Percentiles rank a stretch among this genome's conserved stretches.
Evolutionary conservation across 2,888 invertebrate genomes (phyloP).

Genomic region (Lomographa bimaculata): DNA sequence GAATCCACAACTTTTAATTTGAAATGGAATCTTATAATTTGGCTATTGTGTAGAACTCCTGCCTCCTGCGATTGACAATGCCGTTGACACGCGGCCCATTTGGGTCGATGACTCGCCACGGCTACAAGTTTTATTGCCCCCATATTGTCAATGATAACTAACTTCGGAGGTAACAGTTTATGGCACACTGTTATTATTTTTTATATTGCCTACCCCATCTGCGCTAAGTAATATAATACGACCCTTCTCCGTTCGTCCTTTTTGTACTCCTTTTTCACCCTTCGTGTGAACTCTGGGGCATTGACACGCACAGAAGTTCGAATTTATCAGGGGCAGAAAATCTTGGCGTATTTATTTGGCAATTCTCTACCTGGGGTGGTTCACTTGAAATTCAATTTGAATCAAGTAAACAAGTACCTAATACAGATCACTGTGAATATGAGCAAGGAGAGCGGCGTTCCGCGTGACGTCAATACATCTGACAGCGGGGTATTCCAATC

Average conservation of each 20-base stretch:
- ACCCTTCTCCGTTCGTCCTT: slow-evolving; percentile 49
- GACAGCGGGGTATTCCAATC: slow-evolving; percentile 12
- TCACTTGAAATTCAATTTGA: slow-evolving; percentile 27
- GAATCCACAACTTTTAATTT: slow-evolving; percentile 5
- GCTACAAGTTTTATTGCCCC: slow-evolving; percentile 30
- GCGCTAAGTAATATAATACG: slow-evolving; percentile 48
- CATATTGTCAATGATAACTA: slow-evolving; percentile 29
- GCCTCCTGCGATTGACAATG: slow-evolving; percentile 29
- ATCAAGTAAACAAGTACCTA: too few species aligned
- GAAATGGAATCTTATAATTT: slow-evolving; percentile 21
- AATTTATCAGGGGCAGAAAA: slow-evolving; percentile 45
- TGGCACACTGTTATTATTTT: slow-evolving; percentile 35
- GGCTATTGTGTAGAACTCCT: slow-evolving; percentile 23
- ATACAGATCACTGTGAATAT: slow-evolving; percentile 27
- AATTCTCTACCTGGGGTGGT: slow-evolving; percentile 42
- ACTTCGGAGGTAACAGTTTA: slow-evolving; percentile 34
- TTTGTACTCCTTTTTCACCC: slow-evolving; percentile 50
- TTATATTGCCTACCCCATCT: slow-evolving; percentile 44
- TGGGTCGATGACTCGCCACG: slow-evolving; percentile 33
- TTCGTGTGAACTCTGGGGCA: slow-evolving; percentile 53
- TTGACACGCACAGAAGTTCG: slow-evolving; percentile 49
- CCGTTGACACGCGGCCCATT: slow-evolving; percentile 33
- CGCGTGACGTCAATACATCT: slow-evolving; percentile 19
- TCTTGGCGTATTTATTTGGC: slow-evolving; percentile 39
- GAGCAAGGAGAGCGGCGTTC: slow-evolving; percentile 17